A percentile compares a stretch with the other conserved stretches of the same genome.
phyloP scores from a whole-genome alignment of 2,113 vertebrate genomes.

The Fregata magnificens region DNA sequence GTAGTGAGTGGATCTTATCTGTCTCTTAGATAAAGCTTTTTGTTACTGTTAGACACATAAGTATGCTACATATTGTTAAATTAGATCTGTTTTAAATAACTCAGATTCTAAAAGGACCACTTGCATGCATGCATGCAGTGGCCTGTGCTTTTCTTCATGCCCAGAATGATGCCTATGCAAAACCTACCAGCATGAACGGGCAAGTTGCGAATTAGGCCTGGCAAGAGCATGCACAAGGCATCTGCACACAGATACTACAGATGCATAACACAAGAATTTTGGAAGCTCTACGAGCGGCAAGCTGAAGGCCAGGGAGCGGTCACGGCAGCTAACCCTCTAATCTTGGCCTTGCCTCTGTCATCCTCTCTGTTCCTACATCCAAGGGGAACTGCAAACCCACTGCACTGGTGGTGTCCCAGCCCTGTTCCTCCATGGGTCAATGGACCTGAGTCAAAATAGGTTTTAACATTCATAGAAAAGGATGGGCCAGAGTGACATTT shows the following conservation, averaged over 20 bases:
- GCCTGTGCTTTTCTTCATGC: background rate
- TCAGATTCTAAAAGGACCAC: background rate
- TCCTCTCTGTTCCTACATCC: background rate
- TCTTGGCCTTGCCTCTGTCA: background rate
- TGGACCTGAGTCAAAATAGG: background rate
- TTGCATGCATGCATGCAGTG: background rate
- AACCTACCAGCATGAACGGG: background rate
- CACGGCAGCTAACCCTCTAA: background rate
- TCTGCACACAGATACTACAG: background rate
- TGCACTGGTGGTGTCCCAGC: background rate
- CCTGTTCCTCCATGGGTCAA: background rate
- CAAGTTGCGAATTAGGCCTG: slow-evolving; percentile 1
- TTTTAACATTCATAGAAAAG: background rate
- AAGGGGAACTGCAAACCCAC: background rate
- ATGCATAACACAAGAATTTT: background rate
- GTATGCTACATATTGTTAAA: background rate
- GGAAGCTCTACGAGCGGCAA: background rate
- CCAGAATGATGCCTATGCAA: background rate
- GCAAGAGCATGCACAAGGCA: background rate
- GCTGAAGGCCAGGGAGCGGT: background rate
- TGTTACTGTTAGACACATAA: background rate
- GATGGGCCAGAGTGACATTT: background rate
- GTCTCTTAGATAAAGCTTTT: background rate
- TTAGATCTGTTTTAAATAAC: background rate
- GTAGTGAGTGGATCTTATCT: background rate